A percentile compares a stretch with the other conserved stretches of the same genome.
phyloP scores from a whole-genome alignment of 2,113 vertebrate genomes.

The Uropsilus gracilis region DNA sequence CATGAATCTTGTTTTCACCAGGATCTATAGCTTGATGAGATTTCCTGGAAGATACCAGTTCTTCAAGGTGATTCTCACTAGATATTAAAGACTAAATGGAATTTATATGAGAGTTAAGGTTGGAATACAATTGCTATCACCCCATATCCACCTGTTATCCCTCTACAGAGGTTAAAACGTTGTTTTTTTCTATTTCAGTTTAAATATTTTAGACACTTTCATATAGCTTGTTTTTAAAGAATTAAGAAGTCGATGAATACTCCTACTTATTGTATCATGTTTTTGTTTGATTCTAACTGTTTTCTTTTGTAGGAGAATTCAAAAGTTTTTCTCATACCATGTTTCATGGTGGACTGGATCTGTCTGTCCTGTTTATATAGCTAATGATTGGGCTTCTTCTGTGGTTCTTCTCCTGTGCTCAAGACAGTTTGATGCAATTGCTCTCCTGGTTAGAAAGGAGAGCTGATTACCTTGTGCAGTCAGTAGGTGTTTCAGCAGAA shows the following conservation, averaged over 20 bases:
- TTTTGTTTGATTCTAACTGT: background rate
- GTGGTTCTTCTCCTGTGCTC: background rate
- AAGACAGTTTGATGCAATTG: background rate
- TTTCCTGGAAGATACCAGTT: background rate
- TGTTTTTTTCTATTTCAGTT: background rate
- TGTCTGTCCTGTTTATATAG: background rate
- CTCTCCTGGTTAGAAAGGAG: background rate
- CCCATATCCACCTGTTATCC: background rate
- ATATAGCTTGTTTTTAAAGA: background rate
- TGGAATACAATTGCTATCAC: background rate
- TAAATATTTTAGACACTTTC: conserved; percentile 17
- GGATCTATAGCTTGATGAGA: background rate
- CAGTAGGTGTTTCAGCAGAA: background rate
- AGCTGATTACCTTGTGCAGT: background rate
- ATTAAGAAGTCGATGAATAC: background rate
- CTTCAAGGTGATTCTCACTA: background rate
- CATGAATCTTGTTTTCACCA: conserved; percentile 15
- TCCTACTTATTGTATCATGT: background rate
- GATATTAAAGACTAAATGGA: background rate
- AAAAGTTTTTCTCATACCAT: background rate
- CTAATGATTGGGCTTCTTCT: background rate
- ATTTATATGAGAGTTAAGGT: background rate
- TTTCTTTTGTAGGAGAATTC: background rate
- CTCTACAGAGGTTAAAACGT: background rate
- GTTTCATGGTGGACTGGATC: background rate